Conservation (phyloP, 2,797 vertebrate species). For the Rhinella marina region DNA sequence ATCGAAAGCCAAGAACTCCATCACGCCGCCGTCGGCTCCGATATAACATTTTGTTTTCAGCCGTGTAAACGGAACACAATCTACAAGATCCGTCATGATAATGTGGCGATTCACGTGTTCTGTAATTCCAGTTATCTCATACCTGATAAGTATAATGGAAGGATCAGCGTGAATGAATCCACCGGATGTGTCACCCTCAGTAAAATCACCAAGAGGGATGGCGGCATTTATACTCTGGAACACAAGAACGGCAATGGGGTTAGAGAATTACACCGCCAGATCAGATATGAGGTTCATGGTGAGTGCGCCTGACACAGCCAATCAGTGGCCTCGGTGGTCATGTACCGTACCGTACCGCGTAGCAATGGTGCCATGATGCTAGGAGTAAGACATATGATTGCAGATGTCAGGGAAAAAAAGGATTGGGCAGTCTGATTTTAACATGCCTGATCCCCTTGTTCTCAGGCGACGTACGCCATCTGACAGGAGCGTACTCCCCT, state of each 20-base stretch:
- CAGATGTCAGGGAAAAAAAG: too few species aligned
- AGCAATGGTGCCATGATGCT: too few species aligned
- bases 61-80: background rate
- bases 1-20: background rate
- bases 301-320: too few species aligned
- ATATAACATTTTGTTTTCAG: background rate
- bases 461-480: too few species aligned
- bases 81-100: background rate
- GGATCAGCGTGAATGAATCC: background rate
- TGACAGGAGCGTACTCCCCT: too few species aligned
- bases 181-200: background rate
- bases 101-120: background rate
- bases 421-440: too few species aligned
- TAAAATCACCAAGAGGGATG: background rate
- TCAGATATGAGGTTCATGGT: background rate
- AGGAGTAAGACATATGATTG: too few species aligned
- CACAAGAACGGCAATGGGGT: background rate
- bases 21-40: background rate
- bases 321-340: too few species aligned
- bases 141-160: background rate
- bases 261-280: background rate
- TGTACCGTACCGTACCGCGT: too few species aligned
- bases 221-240: background rate
- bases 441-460: too few species aligned
- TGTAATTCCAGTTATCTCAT: background rate